Conservation (phyloP, 2,888 invertebrate genomes). For the Vannuccia rotundouncinata region DNA sequence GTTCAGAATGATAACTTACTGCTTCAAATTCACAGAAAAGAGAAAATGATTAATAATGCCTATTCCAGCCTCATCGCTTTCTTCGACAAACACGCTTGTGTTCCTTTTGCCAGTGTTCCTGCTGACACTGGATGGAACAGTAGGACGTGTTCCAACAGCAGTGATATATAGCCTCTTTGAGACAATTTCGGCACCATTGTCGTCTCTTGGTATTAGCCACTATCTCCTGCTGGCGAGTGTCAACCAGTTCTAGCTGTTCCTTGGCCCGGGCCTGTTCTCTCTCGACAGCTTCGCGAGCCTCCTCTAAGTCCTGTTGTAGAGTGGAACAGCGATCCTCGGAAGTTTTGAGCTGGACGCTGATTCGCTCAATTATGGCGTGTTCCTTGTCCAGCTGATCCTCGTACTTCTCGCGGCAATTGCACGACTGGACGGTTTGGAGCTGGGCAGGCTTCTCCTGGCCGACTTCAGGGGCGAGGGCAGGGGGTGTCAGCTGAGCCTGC, state of each 20-base stretch:
- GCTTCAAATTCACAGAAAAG: too few species aligned
- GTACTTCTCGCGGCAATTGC: constrained; percentile 29
- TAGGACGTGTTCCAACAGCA: constrained; percentile 84
- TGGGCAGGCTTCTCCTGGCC: too few species aligned
- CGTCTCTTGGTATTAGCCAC: constrained; percentile 70
- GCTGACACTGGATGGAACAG: constrained; percentile 72
- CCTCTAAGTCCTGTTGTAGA: constrained; percentile 8
- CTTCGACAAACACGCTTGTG: constrained; percentile 71
- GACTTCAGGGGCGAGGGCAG: too few species aligned
- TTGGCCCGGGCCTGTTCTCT: constrained; percentile 62
- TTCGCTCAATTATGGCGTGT: too few species aligned
- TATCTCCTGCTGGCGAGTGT: too few species aligned
- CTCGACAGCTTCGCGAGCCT: constrained; percentile 39
- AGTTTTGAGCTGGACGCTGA: too few species aligned
- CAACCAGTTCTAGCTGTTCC: constrained; percentile 53
- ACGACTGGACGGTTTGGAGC: too few species aligned
- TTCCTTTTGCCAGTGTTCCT: constrained; percentile 72
- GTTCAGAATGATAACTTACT: too few species aligned
- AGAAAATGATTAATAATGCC: too few species aligned
- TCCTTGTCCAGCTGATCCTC: constrained; percentile 2
- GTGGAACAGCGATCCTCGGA: constrained; percentile 3
- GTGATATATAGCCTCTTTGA: constrained; percentile 75
- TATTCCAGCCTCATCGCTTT: constrained; percentile 66
- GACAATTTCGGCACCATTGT: constrained; percentile 76
- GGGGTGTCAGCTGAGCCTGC: too few species aligned